Percentiles rank a stretch among this genome's conserved stretches.
Conservation (phyloP, 2,797 vertebrate species). For the Gallinago solitaria region DNA sequence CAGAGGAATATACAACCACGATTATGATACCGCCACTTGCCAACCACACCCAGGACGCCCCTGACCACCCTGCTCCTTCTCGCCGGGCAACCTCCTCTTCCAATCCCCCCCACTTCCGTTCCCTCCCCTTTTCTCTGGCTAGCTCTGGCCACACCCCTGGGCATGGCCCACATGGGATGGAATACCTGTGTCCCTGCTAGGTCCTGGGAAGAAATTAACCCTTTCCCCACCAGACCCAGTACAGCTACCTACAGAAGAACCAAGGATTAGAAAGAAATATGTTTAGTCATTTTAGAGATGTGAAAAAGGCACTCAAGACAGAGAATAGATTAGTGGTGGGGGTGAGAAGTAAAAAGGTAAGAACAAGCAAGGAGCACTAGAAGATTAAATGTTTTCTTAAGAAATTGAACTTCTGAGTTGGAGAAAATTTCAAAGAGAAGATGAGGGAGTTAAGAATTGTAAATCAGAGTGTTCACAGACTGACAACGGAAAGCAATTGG, state of each 20-base stretch:
- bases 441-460: neutral
- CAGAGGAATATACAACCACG: too few species aligned
- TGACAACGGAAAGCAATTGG: neutral
- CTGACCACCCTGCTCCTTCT: too few species aligned
- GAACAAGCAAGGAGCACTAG: neutral
- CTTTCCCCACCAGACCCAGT: too few species aligned
- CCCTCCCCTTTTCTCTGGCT: too few species aligned
- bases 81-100: too few species aligned
- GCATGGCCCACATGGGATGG: too few species aligned
- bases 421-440: neutral
- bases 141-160: too few species aligned
- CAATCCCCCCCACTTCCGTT: too few species aligned
- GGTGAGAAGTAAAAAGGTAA: neutral
- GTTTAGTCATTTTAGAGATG: neutral
- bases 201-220: too few species aligned
- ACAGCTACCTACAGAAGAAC: neutral
- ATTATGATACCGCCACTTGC: too few species aligned
- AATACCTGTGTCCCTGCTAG: too few species aligned
- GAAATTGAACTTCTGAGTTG: neutral
- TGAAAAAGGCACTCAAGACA: neutral
- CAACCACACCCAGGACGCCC: too few species aligned
- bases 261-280: neutral
- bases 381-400: neutral
- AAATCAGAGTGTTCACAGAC: neutral
- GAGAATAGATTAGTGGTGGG: neutral